Evolutionary conservation across 2,888 invertebrate species (phyloP), one percentile per base, ranked within the genome.

Genomic region (Thereva nobilitata): DNA sequence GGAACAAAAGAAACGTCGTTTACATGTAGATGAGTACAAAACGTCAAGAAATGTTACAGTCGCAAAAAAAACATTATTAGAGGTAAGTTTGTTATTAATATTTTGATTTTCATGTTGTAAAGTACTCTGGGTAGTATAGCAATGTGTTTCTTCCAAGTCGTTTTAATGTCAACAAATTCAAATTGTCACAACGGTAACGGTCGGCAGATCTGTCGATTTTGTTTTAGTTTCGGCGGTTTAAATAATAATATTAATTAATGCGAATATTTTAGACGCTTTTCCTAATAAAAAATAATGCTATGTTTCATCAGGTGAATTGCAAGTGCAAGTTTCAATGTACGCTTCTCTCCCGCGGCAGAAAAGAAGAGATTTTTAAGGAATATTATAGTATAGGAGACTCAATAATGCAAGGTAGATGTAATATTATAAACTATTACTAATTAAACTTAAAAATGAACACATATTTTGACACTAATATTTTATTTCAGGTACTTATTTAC

Each of bases 31-130:
- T 44, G 47, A 65, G 56, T 56, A 65, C 44, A 65, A 55, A 55
- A 65, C 55, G 10, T 9, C 7, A 1, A 56, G 56, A 56, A 65
- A 55, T 6, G 40, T 47, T 45, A 56, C 65, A 55, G 47, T 65
- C 56, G 65, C 65, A 45, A 65, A 47, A 65, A 65, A 65, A 65
- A 65, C 38, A 56, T 55, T 65, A 65, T 56, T 42, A 65, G 45
- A 42, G 56, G 49, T 65, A 56, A 38, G 7, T 45, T 45, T 45
- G 45, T 45, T 45, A 45, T 9, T 45, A 45, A 45, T 45, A 45
- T 45, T 45, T 50, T 50, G 0, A 49, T 50, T 61, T 61, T 57
- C 57, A 12, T 57, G 42, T 41, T 57, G 44, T 57, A 57, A 45
- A n/a, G 45, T 45, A 45, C 45, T 45, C 45, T 45, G 45, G 45